Evolutionary conservation across 2,888 invertebrate genomes (phyloP).

Genomic region (Drosophila colorata): DNA sequence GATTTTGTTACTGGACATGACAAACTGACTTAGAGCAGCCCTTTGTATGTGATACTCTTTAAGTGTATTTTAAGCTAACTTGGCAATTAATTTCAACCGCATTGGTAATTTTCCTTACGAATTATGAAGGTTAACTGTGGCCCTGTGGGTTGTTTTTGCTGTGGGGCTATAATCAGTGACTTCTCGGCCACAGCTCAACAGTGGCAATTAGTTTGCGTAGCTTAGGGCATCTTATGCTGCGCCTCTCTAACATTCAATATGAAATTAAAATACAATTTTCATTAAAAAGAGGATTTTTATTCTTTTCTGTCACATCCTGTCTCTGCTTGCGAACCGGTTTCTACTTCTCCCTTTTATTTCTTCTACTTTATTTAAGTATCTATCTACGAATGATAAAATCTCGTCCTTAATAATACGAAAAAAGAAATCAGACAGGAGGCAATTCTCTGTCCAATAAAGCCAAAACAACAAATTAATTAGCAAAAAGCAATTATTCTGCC

Average conservation of each 20-base stretch:
- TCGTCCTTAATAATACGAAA: constrained; percentile 49
- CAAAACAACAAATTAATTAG: constrained; percentile 85
- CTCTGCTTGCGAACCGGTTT: neutral
- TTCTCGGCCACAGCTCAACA: constrained; percentile 2
- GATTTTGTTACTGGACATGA: constrained; percentile 19
- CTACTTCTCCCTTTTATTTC: constrained; percentile 1
- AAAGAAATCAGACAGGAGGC: constrained; percentile 41
- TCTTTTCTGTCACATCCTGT: neutral
- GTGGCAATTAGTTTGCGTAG: constrained; percentile 67
- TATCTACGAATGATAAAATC: constrained; percentile 47
- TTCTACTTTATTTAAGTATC: constrained; percentile 69
- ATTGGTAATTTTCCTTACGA: constrained; percentile 68
- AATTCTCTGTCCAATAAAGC: constrained; percentile 50
- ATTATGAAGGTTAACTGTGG: constrained; percentile 83
- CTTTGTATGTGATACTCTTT: constrained; percentile 52
- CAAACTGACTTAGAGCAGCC: constrained; percentile 12
- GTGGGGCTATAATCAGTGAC: constrained; percentile 52
- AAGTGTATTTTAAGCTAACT: constrained; percentile 77
- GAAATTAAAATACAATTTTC: constrained; percentile 80
- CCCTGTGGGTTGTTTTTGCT: constrained; percentile 13
- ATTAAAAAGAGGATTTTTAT: constrained; percentile 45
- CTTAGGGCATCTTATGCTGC: constrained; percentile 5
- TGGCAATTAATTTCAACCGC: constrained; percentile 82
- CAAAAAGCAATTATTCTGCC: constrained; percentile 83
- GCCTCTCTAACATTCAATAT: constrained; percentile 51